phyloP scores from a whole-genome alignment of 2,888 invertebrate genomes.

The Anagyrus pseudococci region DNA sequence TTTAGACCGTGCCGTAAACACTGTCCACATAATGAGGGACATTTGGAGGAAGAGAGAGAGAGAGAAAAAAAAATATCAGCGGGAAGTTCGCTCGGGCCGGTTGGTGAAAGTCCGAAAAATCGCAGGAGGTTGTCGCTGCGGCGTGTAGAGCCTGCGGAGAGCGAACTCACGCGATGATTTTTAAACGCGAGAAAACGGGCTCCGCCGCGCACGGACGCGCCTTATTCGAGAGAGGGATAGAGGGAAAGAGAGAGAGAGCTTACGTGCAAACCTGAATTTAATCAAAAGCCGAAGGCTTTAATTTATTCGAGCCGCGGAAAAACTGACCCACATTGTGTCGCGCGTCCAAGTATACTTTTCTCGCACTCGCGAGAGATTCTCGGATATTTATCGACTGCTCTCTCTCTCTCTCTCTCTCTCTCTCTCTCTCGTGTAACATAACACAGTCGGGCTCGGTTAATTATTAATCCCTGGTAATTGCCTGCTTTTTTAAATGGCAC shows the following conservation, averaged over 20 bases:
- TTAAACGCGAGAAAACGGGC: neutral
- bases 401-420: too few species aligned
- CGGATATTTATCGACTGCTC: too few species aligned
- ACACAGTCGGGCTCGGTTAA: too few species aligned
- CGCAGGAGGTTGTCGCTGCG: neutral
- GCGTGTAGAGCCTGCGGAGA: neutral
- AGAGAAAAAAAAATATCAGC: neutral
- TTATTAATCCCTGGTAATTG: too few species aligned
- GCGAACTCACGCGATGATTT: neutral
- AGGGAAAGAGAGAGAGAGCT: neutral
- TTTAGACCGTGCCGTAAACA: too few species aligned
- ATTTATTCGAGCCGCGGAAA: constrained; percentile 25
- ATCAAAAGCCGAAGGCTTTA: constrained; percentile 20
- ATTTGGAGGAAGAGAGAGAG: too few species aligned
- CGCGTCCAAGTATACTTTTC: neutral
- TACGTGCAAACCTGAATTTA: constrained; percentile 19
- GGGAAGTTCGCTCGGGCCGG: neutral
- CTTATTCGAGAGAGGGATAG: neutral
- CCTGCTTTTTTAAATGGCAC: too few species aligned
- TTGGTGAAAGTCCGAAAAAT: neutral
- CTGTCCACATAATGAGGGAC: too few species aligned
- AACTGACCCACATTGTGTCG: constrained; percentile 27
- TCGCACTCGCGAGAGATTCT: neutral
- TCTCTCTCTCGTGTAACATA: too few species aligned
- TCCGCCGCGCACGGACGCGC: neutral